Percentiles rank a stretch among this genome's conserved stretches.
Evolutionary conservation across 1,140 invertebrate genomes (phyloP).

Genomic region (Leptopilina clavipes): DNA sequence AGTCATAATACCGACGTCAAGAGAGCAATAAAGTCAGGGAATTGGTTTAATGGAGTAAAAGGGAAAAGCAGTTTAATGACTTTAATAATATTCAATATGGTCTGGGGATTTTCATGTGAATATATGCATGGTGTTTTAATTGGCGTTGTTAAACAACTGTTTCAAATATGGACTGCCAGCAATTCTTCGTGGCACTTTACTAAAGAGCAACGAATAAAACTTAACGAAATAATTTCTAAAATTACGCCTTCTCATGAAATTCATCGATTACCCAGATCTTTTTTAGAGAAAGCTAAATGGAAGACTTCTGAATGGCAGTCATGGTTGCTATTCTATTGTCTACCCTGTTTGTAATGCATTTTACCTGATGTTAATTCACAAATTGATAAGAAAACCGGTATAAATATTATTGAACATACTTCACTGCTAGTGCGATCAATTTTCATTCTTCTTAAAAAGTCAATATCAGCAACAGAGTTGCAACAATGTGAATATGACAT

Average conservation of each 20-base stretch:
- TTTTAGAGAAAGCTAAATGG: slow-evolving; percentile 40
- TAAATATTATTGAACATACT: not conserved
- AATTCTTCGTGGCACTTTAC: not conserved
- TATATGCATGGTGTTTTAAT: slow-evolving; percentile 45
- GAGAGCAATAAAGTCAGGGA: not conserved
- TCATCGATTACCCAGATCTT: slow-evolving; percentile 42
- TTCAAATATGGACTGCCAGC: slow-evolving; percentile 35
- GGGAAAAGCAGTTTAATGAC: slow-evolving; percentile 37
- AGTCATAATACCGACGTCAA: not conserved
- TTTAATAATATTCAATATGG: slow-evolving; percentile 42
- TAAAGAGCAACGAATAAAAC: not conserved
- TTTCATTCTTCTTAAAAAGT: slow-evolving; percentile 19
- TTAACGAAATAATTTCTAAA: slow-evolving; percentile 5
- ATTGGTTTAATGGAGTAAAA: slow-evolving; percentile 42
- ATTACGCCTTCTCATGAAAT: slow-evolving; percentile 24
- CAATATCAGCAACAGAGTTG: no score
- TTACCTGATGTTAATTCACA: not conserved
- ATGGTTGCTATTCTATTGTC: no score
- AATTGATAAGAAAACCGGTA: not conserved
- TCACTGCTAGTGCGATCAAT: slow-evolving; percentile 11
- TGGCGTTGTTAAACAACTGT: no score
- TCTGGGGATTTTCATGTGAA: slow-evolving; percentile 46
- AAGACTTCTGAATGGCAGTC: slow-evolving; percentile 51
- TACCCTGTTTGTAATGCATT: no score
- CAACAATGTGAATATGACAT: slow-evolving; percentile 47